phyloP scores from a whole-genome alignment of 1,140 invertebrate species.

The Archegozetes longisetosus region DNA sequence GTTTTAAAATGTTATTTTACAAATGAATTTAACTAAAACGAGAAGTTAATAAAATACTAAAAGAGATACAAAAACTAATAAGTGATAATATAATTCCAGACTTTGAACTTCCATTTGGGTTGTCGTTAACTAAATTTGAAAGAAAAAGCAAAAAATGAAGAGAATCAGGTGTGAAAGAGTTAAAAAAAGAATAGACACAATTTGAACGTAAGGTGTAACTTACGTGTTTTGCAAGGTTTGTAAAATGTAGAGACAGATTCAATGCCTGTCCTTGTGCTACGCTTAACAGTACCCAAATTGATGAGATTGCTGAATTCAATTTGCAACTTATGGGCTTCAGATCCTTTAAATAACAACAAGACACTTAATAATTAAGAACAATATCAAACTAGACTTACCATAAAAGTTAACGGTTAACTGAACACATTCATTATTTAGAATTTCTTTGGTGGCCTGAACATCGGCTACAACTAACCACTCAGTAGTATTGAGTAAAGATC shows the following conservation, averaged over 20 bases:
- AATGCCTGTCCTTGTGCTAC: constrained; percentile 13
- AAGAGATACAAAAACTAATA: no score
- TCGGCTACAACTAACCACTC: constrained; percentile 72
- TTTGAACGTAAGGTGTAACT: neutral
- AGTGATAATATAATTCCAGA: no score
- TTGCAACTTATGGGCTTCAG: constrained; percentile 21
- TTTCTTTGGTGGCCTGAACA: constrained; percentile 51
- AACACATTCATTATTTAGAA: constrained; percentile 63
- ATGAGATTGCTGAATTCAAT: constrained; percentile 25
- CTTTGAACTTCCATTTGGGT: neutral
- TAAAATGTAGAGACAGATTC: constrained; percentile 22
- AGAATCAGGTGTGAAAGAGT: neutral
- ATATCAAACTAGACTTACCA: constrained; percentile 32
- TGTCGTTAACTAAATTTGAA: neutral
- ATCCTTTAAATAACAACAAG: constrained; percentile 19
- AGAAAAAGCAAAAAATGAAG: neutral
- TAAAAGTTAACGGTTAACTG: constrained; percentile 75
- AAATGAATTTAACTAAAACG: no score
- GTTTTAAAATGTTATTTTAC: no score
- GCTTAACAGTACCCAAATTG: constrained; percentile 22
- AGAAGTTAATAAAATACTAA: no score
- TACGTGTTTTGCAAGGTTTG: constrained; percentile 22
- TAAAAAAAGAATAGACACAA: neutral
- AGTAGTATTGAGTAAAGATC: constrained; percentile 62
- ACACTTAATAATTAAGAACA: neutral